These are phyloP conservation scores for Oreochromis tanganicae DNA, from an alignment of 2,113 vertebrate species.

Conservation along the genomic window DNA sequence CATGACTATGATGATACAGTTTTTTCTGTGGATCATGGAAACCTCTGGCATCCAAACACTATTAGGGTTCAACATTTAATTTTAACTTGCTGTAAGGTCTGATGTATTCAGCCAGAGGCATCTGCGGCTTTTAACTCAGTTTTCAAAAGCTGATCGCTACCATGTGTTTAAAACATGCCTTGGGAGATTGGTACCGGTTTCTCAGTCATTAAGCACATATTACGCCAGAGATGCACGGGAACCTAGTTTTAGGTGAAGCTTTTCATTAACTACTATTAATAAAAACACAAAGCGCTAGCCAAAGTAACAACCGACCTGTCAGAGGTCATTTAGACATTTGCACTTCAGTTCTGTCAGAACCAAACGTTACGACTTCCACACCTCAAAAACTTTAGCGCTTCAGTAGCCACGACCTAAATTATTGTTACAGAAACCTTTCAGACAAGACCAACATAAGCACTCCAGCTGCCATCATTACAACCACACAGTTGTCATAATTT, in stretches of 20 bases:
- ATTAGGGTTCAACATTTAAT: not conserved
- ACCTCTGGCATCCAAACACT: not conserved
- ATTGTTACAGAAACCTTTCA: not conserved
- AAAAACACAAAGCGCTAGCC: not conserved
- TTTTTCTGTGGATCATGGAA: not conserved
- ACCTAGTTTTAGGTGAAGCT: not conserved
- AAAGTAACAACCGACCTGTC: slow-evolving; percentile 15
- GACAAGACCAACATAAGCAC: not conserved
- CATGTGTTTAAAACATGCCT: not conserved
- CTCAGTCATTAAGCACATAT: not conserved
- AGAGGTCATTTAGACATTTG: not conserved
- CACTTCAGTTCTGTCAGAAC: not conserved
- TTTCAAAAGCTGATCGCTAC: not conserved
- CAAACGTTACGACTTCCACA: not conserved
- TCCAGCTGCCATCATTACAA: not conserved
- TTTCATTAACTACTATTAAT: not conserved
- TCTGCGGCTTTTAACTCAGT: not conserved
- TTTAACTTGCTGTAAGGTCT: not conserved
- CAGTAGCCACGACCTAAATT: not conserved
- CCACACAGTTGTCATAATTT: slow-evolving; percentile 16
- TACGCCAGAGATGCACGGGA: not conserved
- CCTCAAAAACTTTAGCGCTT: not conserved
- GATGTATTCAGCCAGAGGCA: not conserved
- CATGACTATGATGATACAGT: not conserved
- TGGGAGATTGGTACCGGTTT: not conserved